These are phyloP conservation scores for Polyodon spathula DNA, from an alignment of 2,113 vertebrate genomes.

Conservation along the genomic window DNA sequence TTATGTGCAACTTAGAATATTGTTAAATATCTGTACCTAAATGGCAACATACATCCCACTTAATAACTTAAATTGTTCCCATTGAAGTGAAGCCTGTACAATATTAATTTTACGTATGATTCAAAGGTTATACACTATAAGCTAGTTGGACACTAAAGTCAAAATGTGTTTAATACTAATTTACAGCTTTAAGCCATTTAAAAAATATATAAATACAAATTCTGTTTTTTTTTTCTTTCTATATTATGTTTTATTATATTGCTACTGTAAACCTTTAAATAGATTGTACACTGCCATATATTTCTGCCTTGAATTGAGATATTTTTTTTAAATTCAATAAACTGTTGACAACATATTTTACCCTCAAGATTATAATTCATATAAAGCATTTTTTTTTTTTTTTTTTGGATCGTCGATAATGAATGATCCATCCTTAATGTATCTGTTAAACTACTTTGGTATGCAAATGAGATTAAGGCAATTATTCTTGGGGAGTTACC, in stretches of 20 bases:
- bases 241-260: background rate
- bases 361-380: no score
- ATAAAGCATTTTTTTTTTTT: no score
- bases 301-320: background rate
- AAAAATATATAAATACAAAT: background rate
- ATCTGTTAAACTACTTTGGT: constrained; percentile 53
- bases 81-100: no score
- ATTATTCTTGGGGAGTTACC: constrained; percentile 38
- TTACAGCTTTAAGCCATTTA: background rate
- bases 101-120: no score
- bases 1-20: no score
- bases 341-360: constrained; percentile 6
- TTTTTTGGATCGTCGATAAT: no score
- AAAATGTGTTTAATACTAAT: background rate
- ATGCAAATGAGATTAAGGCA: constrained; percentile 59
- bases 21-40: no score
- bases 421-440: constrained; percentile 31
- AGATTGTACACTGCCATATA: background rate
- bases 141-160: background rate
- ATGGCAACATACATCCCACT: no score
- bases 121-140: no score
- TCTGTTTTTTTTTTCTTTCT: no score
- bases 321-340: background rate
- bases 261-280: background rate
- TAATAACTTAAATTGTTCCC: no score